Conservation (phyloP, 2,113 vertebrate species). For the Cryptomyrus ogoouensis region DNA sequence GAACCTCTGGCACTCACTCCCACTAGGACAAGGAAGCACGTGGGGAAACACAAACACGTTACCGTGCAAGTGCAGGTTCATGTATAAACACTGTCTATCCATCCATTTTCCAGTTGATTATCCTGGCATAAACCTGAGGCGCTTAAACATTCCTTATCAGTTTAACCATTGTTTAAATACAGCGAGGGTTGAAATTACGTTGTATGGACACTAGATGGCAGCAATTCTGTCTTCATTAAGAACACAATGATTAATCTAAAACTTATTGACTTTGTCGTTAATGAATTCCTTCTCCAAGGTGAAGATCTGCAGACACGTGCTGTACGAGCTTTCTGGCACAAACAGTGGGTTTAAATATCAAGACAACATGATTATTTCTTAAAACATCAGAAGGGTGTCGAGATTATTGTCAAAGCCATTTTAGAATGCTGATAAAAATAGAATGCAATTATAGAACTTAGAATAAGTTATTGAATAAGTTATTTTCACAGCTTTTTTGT, state of each 20-base stretch:
- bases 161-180: not conserved
- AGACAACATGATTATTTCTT: not conserved
- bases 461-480: not conserved
- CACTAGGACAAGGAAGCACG: not conserved
- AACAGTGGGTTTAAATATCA: not conserved
- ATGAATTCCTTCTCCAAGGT: not conserved
- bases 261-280: not conserved
- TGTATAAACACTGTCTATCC: not conserved
- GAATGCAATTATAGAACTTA: not conserved
- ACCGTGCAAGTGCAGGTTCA: not conserved
- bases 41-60: not conserved
- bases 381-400: not conserved
- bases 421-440: not conserved
- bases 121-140: not conserved
- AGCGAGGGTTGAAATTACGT: not conserved
- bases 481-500: not conserved
- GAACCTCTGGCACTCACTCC: not conserved
- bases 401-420: not conserved
- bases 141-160: not conserved
- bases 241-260: not conserved
- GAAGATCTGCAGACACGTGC: not conserved
- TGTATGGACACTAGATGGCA: not conserved
- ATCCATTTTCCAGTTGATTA: not conserved
- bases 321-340: not conserved
- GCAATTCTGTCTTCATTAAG: not conserved